Base-by-base conservation (phyloP, 1,140 invertebrate genomes). In the Pissodes strobi region DNA sequence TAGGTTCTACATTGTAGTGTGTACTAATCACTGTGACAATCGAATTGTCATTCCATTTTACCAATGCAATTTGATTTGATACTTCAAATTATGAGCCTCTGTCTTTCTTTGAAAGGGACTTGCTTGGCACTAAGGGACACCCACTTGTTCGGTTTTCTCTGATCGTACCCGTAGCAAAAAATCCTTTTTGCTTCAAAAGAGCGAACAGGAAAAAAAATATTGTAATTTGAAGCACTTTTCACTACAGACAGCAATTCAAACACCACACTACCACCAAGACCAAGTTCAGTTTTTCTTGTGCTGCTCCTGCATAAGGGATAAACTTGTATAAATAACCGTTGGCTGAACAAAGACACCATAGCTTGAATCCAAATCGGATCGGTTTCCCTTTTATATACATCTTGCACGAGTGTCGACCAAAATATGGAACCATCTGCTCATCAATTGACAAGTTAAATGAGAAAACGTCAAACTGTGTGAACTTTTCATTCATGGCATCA, bases 341-440 rank as follows among this genome's bases (percentile, higher is more conserved):
- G 27, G 17, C 41, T 27, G 51, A 55, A 38, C 51, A 56, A 19
- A 69, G 15, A 25, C 58, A 69, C 79, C 79, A 80, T 63, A 73
- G 51, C 74, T 82, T 82, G 68, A 74, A 82, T 49, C 79, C 79
- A 73, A 78, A 81, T 62, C 75, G 72, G 63, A 82, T 77, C 48
- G 79, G 78, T 70, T 82, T 82, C 41, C 78, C 78, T n/a, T n/a
- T n/a, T n/a, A n/a, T n/a, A n/a, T n/a, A n/a, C n/a, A n/a, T n/a
- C n/a, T n/a, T n/a, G n/a, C n/a, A n/a, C n/a, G n/a, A n/a, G n/a
- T n/a, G n/a, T n/a, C n/a, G n/a, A n/a, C n/a, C n/a, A n/a, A n/a
- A 82, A 69, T 82, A 82, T 51, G 78, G 78, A 8, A 64, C 61
- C 61, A 64, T 64, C 48, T 64, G 61, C n/a, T n/a, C n/a, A n/a